Evolutionary conservation across 2,113 vertebrate species (phyloP).

Genomic region (Ginglymostoma cirratum): DNA sequence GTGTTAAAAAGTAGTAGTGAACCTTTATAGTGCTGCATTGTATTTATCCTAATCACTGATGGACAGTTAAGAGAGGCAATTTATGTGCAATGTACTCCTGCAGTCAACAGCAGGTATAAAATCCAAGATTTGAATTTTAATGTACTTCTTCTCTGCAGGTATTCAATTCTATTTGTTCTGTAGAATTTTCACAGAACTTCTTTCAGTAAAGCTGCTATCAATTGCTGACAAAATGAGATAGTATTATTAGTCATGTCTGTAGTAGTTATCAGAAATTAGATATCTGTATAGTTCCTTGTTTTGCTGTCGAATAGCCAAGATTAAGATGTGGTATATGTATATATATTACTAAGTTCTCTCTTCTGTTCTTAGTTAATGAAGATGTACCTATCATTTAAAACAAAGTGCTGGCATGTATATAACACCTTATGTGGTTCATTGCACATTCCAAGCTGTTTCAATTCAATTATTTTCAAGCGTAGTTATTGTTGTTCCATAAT

Average conservation of each 20-base stretch:
- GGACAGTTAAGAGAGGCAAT: not conserved
- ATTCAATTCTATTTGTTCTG: not conserved
- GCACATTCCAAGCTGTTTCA: not conserved
- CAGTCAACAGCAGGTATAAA: not conserved
- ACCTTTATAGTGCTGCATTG: not conserved
- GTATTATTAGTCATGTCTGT: not conserved
- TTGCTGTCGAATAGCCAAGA: not conserved
- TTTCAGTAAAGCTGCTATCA: not conserved
- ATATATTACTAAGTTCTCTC: not conserved
- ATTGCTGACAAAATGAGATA: not conserved
- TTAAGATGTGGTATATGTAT: not conserved
- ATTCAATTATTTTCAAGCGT: slow-evolving; percentile 5
- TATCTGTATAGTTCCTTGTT: not conserved
- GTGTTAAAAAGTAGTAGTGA: not conserved
- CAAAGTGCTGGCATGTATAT: not conserved
- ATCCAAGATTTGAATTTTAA: not conserved
- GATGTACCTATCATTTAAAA: not conserved
- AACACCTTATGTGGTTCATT: not conserved
- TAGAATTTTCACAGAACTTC: not conserved
- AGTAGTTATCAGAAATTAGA: not conserved
- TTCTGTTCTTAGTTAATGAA: not conserved
- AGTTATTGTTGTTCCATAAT: not conserved
- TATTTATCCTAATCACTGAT: not conserved
- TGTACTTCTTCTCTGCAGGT: not conserved
- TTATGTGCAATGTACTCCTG: not conserved